Evolutionary conservation across 2,113 vertebrate species (phyloP), one percentile per base, ranked within the genome.

Genomic region (Channa argus): DNA sequence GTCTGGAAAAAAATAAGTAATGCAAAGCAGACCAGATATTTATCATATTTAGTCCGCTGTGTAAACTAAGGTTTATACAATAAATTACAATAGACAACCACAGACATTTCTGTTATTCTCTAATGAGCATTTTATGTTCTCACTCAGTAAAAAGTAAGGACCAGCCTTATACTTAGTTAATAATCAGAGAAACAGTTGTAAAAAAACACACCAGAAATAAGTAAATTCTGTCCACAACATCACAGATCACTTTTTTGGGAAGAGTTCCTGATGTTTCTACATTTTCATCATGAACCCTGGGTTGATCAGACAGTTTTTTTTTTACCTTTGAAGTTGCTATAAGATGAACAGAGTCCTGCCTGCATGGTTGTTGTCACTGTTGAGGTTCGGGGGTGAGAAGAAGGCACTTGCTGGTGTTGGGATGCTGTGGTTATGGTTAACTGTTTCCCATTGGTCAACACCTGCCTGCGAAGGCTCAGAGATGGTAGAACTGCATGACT

Each of bases 41-140:
- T 10, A 5, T 41, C 59, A 12, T 9, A 43, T 77, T 75, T 52
- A 36, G 8, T 58, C 50, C 53, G n/a, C 34, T 41, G 24, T 24
- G 24, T 79, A 37, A 77, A 84, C 64, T 63, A 41, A 73, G 68
- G 74, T 61, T 82, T 65, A 80, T 15, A 37, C 41, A 60, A 45
- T 8, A 69, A 63, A 74, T 70, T 64, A 74, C 65, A 76, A 77
- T 85, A 50, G 56, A 51, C 86, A 91, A 86, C 89, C 86, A 83
- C 86, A 86, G 88, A 94, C 77, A 72, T 77, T 93, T 95, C 90
- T 92, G 92, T 95, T 96, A 96, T 96, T 95, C 95, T 94, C 90
- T 89, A 91, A 94, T 86, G 77, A 88, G 80, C 46, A 66, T 82
- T 90, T 87, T 84, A 87, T 92, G 93, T 94, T 90, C 72, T 76